These are phyloP conservation scores for Columba livia DNA, from an alignment of 2,113 vertebrate species.

Conservation along the genomic window DNA sequence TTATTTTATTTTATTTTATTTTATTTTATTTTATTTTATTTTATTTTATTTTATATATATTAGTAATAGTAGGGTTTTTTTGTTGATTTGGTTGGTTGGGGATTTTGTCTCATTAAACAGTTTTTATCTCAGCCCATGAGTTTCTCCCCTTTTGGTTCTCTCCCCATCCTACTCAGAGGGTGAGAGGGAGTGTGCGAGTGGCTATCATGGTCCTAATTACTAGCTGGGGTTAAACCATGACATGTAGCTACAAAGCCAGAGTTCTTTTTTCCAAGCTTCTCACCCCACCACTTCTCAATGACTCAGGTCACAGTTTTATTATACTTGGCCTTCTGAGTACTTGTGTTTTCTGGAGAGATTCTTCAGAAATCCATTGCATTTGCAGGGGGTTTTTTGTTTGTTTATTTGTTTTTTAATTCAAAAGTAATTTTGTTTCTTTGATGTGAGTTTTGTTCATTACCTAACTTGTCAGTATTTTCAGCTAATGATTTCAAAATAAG, in stretches of 20 bases:
- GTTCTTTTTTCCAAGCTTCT: background rate
- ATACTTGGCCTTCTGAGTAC: background rate
- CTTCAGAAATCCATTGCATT: constrained; percentile 19
- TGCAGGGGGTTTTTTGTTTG: background rate
- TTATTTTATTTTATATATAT: too few species aligned
- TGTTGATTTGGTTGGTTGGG: too few species aligned
- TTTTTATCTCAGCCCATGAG: too few species aligned
- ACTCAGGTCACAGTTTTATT: background rate
- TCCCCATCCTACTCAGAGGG: too few species aligned
- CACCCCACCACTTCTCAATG: background rate
- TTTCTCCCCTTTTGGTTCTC: too few species aligned
- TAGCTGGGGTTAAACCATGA: too few species aligned
- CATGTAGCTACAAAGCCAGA: background rate
- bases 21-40: too few species aligned
- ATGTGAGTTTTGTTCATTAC: constrained; percentile 46
- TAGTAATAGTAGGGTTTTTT: too few species aligned
- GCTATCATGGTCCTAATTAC: too few species aligned
- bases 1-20: too few species aligned
- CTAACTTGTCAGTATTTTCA: constrained; percentile 59
- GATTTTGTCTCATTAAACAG: too few species aligned
- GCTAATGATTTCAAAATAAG: constrained; percentile 40
- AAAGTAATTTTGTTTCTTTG: constrained; percentile 17
- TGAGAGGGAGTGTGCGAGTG: too few species aligned
- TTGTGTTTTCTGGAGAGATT: background rate
- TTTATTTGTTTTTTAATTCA: background rate